phyloP scores from a whole-genome alignment of 2,797 vertebrate genomes.

The Eulemur albifrons region DNA sequence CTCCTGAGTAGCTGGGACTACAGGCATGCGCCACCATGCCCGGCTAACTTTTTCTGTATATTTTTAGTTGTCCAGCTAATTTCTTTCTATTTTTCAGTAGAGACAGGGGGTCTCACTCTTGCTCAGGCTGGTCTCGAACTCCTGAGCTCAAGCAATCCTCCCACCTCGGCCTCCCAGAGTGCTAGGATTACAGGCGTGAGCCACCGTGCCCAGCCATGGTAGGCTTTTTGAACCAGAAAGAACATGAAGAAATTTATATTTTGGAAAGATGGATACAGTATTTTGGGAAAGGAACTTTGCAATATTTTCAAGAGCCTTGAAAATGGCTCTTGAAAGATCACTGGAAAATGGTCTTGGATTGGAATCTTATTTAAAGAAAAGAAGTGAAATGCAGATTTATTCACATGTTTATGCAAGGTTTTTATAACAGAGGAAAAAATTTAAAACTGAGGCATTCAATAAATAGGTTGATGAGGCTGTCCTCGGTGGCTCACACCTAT shows the following conservation, averaged over 20 bases:
- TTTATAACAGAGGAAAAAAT: not conserved
- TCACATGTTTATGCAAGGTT: not conserved
- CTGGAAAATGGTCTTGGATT: not conserved
- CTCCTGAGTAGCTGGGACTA: not conserved
- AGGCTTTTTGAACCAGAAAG: not conserved
- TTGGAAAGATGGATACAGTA: not conserved
- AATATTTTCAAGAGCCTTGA: not conserved
- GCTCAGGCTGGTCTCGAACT: not conserved
- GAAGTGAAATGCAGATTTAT: not conserved
- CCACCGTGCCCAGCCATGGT: not conserved
- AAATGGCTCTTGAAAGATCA: not conserved
- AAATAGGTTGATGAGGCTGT: not conserved
- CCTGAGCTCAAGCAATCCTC: not conserved
- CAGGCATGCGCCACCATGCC: not conserved
- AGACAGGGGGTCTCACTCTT: no score
- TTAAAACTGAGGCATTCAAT: not conserved
- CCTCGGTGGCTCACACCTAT: no score
- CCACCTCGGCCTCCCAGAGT: no score
- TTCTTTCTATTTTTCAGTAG: no score
- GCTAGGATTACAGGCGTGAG: no score
- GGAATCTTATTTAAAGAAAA: constrained; percentile 9
- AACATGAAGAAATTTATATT: not conserved
- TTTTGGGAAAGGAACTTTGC: constrained; percentile 23
- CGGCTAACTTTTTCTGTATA: no score
- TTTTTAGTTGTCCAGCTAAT: no score